phyloP scores from a whole-genome alignment of 2,888 invertebrate genomes.

The Ischnus inquisitorius region DNA sequence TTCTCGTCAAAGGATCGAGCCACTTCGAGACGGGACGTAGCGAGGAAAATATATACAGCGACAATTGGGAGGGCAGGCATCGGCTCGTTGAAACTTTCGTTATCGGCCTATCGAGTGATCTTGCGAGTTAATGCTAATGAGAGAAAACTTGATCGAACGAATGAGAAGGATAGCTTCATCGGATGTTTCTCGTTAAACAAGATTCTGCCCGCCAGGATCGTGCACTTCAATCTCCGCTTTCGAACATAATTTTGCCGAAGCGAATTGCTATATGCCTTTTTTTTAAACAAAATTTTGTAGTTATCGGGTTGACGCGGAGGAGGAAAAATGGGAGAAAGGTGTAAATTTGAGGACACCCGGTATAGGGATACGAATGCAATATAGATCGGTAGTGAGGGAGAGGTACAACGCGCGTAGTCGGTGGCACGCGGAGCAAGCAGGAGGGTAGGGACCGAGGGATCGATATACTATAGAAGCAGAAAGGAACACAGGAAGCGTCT shows the following conservation, averaged over 20 bases:
- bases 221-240: background rate
- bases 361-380: constrained; percentile 74
- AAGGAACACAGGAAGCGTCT: constrained; percentile 82
- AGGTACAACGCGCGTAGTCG: constrained; percentile 72
- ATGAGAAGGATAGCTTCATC: background rate
- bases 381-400: constrained; percentile 72
- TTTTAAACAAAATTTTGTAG: background rate
- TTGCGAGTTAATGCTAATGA: constrained; percentile 11
- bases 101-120: constrained; percentile 18
- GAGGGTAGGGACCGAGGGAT: constrained; percentile 77
- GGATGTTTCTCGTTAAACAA: background rate
- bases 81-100: constrained; percentile 34
- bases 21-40: constrained; percentile 37
- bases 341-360: constrained; percentile 54
- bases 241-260: background rate
- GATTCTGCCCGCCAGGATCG: background rate
- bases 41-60: background rate
- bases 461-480: constrained; percentile 79
- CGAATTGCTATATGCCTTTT: background rate
- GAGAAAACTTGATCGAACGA: constrained; percentile 13
- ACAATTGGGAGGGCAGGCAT: constrained; percentile 6
- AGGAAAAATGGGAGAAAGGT: background rate
- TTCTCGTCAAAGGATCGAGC: constrained; percentile 46
- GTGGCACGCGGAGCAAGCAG: constrained; percentile 73
- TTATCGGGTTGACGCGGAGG: background rate